Evolutionary conservation across 2,888 invertebrate species (phyloP).

Genomic region (Malacosoma neustria): DNA sequence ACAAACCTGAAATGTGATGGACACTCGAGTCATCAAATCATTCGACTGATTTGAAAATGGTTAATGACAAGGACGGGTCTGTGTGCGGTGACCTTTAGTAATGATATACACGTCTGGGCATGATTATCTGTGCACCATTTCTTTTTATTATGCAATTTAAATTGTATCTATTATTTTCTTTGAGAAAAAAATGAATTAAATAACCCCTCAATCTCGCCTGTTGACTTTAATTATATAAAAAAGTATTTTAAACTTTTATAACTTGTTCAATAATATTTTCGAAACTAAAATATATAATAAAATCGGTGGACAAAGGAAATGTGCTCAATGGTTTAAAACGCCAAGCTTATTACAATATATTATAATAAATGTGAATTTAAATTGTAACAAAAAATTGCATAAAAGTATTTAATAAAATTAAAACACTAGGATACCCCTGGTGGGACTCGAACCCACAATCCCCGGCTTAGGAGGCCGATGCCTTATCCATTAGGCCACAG

Average conservation of each 20-base stretch:
- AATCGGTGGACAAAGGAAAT: no score
- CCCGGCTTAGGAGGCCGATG: constrained; percentile 86
- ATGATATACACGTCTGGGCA: constrained; percentile 20
- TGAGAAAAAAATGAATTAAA: constrained; percentile 1
- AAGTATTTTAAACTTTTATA: no score
- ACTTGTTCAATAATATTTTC: no score
- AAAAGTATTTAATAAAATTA: no score
- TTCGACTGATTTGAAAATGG: constrained; percentile 56
- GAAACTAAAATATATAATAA: no score
- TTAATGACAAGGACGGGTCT: constrained; percentile 41
- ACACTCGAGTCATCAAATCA: constrained; percentile 18
- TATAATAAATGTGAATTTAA: no score
- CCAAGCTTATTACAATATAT: no score
- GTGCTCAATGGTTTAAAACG: no score
- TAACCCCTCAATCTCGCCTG: background rate
- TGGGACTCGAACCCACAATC: constrained; percentile 86
- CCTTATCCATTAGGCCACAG: constrained; percentile 86
- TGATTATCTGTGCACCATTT: constrained; percentile 19
- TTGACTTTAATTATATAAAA: constrained; percentile 1
- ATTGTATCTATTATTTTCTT: constrained; percentile 17
- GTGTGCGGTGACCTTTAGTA: constrained; percentile 45
- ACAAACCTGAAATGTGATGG: constrained; percentile 4
- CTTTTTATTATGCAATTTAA: constrained; percentile 3
- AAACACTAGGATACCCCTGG: no score
- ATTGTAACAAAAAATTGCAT: no score